phyloP scores from a whole-genome alignment of 92 coral and sea anemone genomes.

The Pocillopora meandrina region DNA sequence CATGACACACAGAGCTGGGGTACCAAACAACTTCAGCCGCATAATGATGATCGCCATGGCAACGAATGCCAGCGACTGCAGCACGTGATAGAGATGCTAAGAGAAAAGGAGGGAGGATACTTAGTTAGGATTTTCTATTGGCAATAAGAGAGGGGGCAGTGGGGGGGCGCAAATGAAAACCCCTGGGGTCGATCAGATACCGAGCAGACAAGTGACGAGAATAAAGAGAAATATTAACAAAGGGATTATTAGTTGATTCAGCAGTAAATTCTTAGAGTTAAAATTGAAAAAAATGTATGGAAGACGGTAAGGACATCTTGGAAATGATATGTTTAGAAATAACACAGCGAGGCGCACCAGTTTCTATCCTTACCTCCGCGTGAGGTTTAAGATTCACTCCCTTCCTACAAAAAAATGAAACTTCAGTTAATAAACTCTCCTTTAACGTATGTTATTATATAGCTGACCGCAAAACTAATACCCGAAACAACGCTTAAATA shows the following conservation, averaged over 20 bases:
- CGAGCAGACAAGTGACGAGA: no score
- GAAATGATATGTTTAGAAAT: no score
- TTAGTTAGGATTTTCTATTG: background rate
- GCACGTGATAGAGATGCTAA: slow-evolving; percentile 89
- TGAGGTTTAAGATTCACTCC: slow-evolving; percentile 80
- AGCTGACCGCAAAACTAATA: no score
- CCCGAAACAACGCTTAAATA: no score
- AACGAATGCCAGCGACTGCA: slow-evolving; percentile 89
- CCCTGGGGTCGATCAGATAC: no score
- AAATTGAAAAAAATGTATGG: no score
- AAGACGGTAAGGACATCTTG: no score
- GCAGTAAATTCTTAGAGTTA: no score
- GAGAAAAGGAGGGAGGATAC: background rate
- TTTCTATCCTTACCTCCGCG: slow-evolving; percentile 77
- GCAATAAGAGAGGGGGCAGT: background rate
- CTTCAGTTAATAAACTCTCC: background rate
- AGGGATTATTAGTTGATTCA: no score
- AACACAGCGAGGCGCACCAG: background rate
- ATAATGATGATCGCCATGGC: slow-evolving; percentile 91
- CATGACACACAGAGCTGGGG: slow-evolving; percentile 91
- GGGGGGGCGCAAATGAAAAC: no score
- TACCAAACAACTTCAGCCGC: slow-evolving; percentile 96
- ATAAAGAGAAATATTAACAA: no score
- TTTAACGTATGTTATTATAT: no score
- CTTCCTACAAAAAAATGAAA: slow-evolving; percentile 24